Conservation (phyloP, 1,140 invertebrate genomes). For the Thaumetopoea pityocampa region DNA sequence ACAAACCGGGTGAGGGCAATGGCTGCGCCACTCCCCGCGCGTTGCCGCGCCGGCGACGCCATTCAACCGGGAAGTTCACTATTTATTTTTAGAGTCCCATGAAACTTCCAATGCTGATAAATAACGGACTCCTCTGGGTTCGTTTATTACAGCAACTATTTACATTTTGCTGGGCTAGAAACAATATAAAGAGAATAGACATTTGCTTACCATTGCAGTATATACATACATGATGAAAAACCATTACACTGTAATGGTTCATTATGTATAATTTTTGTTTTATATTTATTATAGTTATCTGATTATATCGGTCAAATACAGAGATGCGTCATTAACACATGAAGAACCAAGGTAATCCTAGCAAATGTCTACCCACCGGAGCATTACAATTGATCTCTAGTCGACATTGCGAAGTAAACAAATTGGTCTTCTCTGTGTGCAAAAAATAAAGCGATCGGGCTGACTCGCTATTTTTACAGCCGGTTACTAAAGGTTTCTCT, state of each 20-base stretch:
- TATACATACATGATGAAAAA: no score
- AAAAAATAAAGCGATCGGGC: constrained; percentile 29
- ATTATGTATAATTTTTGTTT: not conserved
- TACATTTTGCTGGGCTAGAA: no score
- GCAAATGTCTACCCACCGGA: constrained; percentile 7
- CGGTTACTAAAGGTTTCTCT: constrained; percentile 28
- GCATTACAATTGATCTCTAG: constrained; percentile 16
- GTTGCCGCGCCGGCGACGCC: constrained; percentile 56
- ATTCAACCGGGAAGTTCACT: constrained; percentile 73
- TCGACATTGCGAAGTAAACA: constrained; percentile 18
- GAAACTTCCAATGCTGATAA: constrained; percentile 19
- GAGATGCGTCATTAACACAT: constrained; percentile 3
- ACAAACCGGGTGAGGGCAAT: constrained; percentile 72
- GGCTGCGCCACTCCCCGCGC: constrained; percentile 65
- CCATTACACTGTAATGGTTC: no score
- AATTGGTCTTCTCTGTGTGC: constrained; percentile 11
- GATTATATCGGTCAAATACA: not conserved
- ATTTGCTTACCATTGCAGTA: no score
- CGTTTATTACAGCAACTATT: no score
- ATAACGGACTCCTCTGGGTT: constrained; percentile 7
- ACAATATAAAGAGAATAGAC: no score
- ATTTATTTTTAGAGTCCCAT: constrained; percentile 67
- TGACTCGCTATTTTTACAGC: constrained; percentile 35
- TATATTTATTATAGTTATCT: not conserved
- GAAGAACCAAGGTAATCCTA: constrained; percentile 10